These are phyloP conservation scores for Ptychodera flava DNA, from an alignment of 35 echinoderm and acorn worm genomes.

Conservation along the genomic window DNA sequence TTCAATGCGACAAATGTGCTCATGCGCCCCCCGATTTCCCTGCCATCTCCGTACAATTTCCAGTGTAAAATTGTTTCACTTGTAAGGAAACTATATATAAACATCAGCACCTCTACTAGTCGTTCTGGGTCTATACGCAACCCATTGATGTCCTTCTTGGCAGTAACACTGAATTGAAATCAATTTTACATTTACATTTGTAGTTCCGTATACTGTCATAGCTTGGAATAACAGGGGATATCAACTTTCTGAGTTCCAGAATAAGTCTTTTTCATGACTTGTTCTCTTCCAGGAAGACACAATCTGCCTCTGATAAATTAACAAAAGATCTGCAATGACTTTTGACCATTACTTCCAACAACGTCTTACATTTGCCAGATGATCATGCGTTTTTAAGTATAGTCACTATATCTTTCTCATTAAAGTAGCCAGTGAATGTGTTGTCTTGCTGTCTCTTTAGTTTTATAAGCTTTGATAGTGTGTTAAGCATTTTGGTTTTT, in stretches of 20 bases:
- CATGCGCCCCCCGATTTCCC: slow-evolving; percentile 30
- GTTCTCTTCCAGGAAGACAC: slow-evolving; percentile 24
- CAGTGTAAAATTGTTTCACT: neutral
- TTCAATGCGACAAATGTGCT: slow-evolving; percentile 26
- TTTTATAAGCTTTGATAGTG: too few relatives aligned
- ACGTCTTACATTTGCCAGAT: too few relatives aligned
- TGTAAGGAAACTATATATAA: slow-evolving; percentile 24
- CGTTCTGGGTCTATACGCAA: slow-evolving; percentile 15
- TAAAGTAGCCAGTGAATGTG: too few relatives aligned
- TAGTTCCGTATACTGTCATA: neutral
- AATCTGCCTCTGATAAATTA: neutral
- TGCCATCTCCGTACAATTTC: slow-evolving; percentile 35
- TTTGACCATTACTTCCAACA: too few relatives aligned
- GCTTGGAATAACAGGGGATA: neutral
- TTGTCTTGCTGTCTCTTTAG: too few relatives aligned
- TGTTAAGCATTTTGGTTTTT: too few relatives aligned
- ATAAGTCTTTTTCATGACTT: slow-evolving; percentile 14
- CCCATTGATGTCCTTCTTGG: slow-evolving; percentile 32
- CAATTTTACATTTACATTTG: slow-evolving; percentile 33
- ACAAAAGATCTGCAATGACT: too few relatives aligned
- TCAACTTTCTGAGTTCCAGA: neutral
- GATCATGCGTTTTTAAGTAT: too few relatives aligned
- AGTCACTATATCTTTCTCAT: too few relatives aligned
- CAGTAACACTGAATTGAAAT: slow-evolving; percentile 22
- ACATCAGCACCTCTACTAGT: slow-evolving; percentile 20